A percentile compares a stretch with the other conserved stretches of the same genome.
Evolutionary conservation across 2,113 vertebrate species (phyloP).

Genomic region (Leptocoma aspasia): DNA sequence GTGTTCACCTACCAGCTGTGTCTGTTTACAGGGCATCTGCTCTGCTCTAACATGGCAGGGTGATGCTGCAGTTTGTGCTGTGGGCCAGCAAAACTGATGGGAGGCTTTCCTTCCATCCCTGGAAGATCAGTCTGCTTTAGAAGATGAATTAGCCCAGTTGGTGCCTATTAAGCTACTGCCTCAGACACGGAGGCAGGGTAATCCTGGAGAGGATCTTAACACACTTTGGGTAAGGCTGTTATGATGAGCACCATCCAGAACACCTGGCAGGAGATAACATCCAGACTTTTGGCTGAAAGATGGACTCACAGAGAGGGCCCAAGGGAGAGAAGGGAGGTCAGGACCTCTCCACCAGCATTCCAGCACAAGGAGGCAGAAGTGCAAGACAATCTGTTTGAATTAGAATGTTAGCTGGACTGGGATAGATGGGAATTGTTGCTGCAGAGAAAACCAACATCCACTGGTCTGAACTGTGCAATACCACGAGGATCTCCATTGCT

Average conservation of each 20-base stretch:
- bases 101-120: not conserved
- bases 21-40: not conserved
- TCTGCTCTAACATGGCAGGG: not conserved
- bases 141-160: not conserved
- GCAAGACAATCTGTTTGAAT: not conserved
- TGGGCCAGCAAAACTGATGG: not conserved
- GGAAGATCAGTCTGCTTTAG: not conserved
- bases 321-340: not conserved
- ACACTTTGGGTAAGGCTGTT: accelerated
- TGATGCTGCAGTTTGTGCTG: not conserved
- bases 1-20: not conserved
- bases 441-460: not conserved
- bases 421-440: not conserved
- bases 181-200: not conserved
- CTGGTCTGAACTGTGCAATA: not conserved
- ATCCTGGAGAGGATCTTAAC: not conserved
- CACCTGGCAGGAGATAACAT: not conserved
- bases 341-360: not conserved
- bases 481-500: not conserved
- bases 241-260: not conserved
- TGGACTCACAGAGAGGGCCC: not conserved
- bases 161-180: not conserved
- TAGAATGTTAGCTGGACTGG: not conserved
- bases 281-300: not conserved
- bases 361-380: not conserved